A percentile compares a stretch with the other conserved stretches of the same genome.
phyloP scores from a whole-genome alignment of 2,888 invertebrate genomes.

The Drosophila anomelani region DNA sequence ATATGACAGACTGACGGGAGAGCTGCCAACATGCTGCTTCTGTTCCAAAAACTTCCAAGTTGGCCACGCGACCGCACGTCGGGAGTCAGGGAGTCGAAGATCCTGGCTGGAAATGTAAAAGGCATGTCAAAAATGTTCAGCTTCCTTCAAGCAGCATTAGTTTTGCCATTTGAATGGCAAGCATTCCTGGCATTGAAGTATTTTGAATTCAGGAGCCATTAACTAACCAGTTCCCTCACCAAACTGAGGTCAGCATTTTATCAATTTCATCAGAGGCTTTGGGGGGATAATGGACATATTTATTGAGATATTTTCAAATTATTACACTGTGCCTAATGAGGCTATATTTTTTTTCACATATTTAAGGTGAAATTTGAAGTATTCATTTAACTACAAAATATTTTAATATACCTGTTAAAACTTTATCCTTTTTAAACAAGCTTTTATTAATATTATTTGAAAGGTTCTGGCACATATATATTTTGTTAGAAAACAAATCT shows the following conservation, averaged over 20 bases:
- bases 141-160: constrained; percentile 55
- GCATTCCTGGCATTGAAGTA: constrained; percentile 40
- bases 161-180: constrained; percentile 64
- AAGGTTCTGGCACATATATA: not conserved
- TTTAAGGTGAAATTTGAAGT: not conserved
- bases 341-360: not conserved
- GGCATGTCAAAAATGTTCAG: constrained; percentile 76
- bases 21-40: constrained; percentile 44
- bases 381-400: not conserved
- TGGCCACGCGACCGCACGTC: constrained; percentile 45
- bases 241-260: constrained; percentile 19
- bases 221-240: constrained; percentile 14
- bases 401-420: not conserved
- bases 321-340: not conserved
- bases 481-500: not conserved
- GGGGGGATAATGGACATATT: not conserved
- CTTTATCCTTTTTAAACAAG: too few species aligned
- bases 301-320: constrained; percentile 18
- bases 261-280: constrained; percentile 19
- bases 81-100: constrained; percentile 24
- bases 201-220: constrained; percentile 38
- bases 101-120: constrained; percentile 69
- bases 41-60: constrained; percentile 18
- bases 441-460: not conserved
- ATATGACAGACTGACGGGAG: constrained; percentile 64